Conservation (phyloP, 1,140 invertebrate genomes). For the Aphelinus atriplicis region DNA sequence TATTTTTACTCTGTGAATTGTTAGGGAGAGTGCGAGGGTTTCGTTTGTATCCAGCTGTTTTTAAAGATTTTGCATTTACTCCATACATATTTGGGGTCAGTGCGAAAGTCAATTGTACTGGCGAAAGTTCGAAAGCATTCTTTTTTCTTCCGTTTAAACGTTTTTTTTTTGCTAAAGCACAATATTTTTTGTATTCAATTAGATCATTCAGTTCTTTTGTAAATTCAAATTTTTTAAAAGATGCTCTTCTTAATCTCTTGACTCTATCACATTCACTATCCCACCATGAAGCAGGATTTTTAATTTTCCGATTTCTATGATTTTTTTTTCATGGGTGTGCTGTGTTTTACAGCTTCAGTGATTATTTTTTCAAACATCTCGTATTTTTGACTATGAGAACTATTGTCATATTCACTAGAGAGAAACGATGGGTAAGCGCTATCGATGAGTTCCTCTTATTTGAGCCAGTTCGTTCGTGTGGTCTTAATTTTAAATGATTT, state of each 20-base stretch:
- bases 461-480: neutral
- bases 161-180: neutral
- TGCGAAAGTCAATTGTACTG: neutral
- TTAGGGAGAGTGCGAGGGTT: no score
- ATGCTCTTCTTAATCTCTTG: neutral
- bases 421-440: neutral
- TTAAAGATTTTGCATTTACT: no score
- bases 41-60: no score
- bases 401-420: neutral
- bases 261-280: constrained; percentile 4
- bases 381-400: neutral
- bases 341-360: neutral
- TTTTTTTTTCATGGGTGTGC: neutral
- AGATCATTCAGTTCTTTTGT: neutral
- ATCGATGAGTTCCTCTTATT: neutral
- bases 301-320: neutral
- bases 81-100: neutral
- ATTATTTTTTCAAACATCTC: neutral
- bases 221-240: neutral
- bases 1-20: no score
- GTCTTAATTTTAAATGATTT: neutral
- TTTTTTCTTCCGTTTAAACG: neutral
- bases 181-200: neutral
- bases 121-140: neutral
- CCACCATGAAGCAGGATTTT: neutral